phyloP scores from a whole-genome alignment of 1,140 invertebrate species.

The Lucilia cuprina region DNA sequence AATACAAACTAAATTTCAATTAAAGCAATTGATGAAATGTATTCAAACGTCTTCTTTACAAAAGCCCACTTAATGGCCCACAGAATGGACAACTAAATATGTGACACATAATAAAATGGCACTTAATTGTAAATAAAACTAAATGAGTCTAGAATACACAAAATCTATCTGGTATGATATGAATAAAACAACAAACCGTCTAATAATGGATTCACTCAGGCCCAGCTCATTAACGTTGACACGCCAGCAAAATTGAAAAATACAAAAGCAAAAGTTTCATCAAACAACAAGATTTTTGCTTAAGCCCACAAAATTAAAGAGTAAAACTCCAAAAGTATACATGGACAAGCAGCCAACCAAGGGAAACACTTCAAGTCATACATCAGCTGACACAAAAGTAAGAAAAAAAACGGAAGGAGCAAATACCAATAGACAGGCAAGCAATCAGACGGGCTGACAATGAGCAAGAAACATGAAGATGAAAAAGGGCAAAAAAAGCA shows the following conservation, averaged over 20 bases:
- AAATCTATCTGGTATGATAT: background rate
- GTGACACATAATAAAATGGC: conserved; percentile 49
- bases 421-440: background rate
- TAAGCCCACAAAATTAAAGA: conserved; percentile 10
- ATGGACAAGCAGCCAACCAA: background rate
- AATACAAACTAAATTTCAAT: conserved; percentile 16
- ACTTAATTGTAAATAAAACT: conserved; percentile 60
- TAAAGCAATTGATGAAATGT: conserved; percentile 20
- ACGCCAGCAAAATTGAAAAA: conserved; percentile 49
- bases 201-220: conserved; percentile 41
- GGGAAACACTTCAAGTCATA: background rate
- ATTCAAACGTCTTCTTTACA: background rate
- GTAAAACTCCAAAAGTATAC: background rate
- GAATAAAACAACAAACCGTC: background rate
- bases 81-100: background rate
- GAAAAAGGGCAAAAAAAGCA: conserved; percentile 61
- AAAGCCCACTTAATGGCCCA: background rate
- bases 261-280: conserved; percentile 5
- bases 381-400: background rate
- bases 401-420: background rate
- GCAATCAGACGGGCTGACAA: background rate
- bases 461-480: background rate
- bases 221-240: conserved; percentile 60
- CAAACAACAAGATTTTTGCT: conserved; percentile 25
- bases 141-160: conserved; percentile 21